Base-by-base conservation (phyloP, 2,797 vertebrate genomes). In the Balearica regulorum region DNA sequence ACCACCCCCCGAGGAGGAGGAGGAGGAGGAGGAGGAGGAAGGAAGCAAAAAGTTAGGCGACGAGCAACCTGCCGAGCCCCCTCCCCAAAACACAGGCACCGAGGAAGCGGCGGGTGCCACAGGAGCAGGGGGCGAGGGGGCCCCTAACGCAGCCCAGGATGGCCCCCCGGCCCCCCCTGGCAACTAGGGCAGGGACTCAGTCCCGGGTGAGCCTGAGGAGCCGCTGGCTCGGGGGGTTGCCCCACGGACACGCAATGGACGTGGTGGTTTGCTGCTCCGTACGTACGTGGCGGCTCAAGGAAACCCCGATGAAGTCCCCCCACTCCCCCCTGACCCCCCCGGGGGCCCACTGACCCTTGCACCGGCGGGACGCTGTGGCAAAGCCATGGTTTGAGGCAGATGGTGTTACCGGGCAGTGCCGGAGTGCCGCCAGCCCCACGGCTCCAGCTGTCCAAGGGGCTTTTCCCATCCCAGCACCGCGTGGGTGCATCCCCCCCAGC, bases 11-110 rank as follows among this genome's bases (percentile, higher is more conserved):
- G 2, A 94, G 28, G 87, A 96, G 49, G 93, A 94, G 7, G 60
- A 46, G 35, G 46, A 46, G 46, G 2, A 94, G 28, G 87, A 96
- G 49, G 93, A 89, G 17, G 86, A 97, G 17, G 95, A 97, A 96
- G 82, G 94, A 51, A 22, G 37, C n/a, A 57, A 87, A 44, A 65
- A 85, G 33, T 0, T 1, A 8, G 35, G 6, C 0, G 55, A 76
- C 1, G 68, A 91, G 39, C 75, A 73, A 33, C 5, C 54, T 0
- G 1, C 37, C 0, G 46, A 95, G 39, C 29, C 79, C 55, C 8
- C 60, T 15, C 46, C 68, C 26, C 96, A 83, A 44, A 77, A 16
- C 3, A 1, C 43, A 3, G 37, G 66, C 0, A 5, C 0, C 0
- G 64, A 87, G 60, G 93, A 84, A 55, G 81, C 3, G 0, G 86